These are phyloP conservation scores for Patiria pectinifera DNA, from an alignment of 53 echinoderm and acorn worm genomes.

Conservation along the genomic window DNA sequence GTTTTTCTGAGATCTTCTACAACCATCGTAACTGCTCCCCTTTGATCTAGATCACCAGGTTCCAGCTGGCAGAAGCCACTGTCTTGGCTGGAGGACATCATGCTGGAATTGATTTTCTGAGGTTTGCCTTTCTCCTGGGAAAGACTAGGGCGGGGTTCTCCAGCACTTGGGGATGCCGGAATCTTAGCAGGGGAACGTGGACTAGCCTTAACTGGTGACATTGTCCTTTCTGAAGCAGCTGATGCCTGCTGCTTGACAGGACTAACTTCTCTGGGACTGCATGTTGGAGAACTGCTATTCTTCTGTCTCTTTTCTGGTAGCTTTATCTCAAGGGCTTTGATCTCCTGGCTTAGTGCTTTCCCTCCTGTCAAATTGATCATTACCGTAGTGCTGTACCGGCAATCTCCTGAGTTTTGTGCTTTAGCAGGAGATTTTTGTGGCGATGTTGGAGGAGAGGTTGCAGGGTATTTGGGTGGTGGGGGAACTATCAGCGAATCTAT, in stretches of 20 bases:
- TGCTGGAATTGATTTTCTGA: constrained; percentile 34
- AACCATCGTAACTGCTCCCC: not conserved
- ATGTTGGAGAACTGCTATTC: not conserved
- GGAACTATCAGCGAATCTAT: constrained; percentile 65
- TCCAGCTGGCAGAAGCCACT: constrained; percentile 47
- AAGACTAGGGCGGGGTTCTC: not conserved
- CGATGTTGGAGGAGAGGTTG: constrained; percentile 33
- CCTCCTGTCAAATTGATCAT: constrained; percentile 3
- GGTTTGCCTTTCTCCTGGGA: constrained; percentile 5
- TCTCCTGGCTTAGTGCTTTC: not conserved
- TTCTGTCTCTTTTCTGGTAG: constrained; percentile 10
- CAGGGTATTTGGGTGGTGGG: constrained; percentile 58
- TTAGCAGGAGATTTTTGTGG: constrained; percentile 13
- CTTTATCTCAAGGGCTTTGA: not conserved
- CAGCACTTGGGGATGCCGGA: constrained; percentile 17
- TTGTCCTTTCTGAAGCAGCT: not conserved
- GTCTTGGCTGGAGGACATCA: constrained; percentile 55
- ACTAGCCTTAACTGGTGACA: constrained; percentile 14
- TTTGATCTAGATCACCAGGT: constrained; percentile 43
- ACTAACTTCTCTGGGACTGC: not conserved
- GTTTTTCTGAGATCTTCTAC: not conserved
- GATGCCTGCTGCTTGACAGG: not conserved
- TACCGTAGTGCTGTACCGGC: not conserved
- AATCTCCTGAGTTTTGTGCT: not conserved
- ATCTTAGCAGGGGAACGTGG: constrained; percentile 29